Evolutionary conservation across 2,113 vertebrate genomes (phyloP), one percentile per base, ranked within the genome.

Genomic region (Pagrus major): DNA sequence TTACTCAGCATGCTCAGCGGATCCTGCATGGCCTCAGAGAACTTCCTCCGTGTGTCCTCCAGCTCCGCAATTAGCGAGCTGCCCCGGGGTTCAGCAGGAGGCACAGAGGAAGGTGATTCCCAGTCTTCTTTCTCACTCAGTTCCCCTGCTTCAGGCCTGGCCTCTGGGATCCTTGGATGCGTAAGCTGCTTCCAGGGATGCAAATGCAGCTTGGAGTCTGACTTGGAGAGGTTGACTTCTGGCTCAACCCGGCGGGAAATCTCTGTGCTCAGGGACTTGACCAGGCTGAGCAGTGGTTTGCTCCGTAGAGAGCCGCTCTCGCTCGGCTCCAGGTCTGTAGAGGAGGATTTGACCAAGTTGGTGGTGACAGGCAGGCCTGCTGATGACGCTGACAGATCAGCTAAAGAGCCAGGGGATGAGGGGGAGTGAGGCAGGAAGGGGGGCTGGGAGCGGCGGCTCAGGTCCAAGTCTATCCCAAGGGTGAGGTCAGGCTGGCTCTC

Each of bases 301-400:
- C 88, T 70, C 94, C 94, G 83, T 3, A 84, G 33, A 1, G 94
- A 94, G 58, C 90, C 88, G 76, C 93, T 85, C 52, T 97, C 96
- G 89, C 94, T 96, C 78, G 94, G 95, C 83, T 97, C 95, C 80
- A 97, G 94, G 76, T 98, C 97, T 2, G 95, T 96, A 0, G 96
- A 97, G 80, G 97, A 95, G 68, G 97, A 97, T 91, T 97, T 98
- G 58, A 96, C 96, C 18, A 97, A 93, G 91, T 94, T 95, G 71
- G 93, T 89, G 87, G 79, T 88, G 84, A 54, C 78, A 86, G 85
- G 93, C 37, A 81, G 31, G 3, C 29, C 76, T 7, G 78, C 81
- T 54, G 92, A 82, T 0, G 78, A 85, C 47, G 90, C 51, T 12
- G 90, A 92, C 31, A 95, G 77, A 35, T 95, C 94, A 0, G 90